Evolutionary conservation across 2,797 vertebrate species (phyloP), one percentile per base, ranked within the genome.

Genomic region (Mus caroli): DNA sequence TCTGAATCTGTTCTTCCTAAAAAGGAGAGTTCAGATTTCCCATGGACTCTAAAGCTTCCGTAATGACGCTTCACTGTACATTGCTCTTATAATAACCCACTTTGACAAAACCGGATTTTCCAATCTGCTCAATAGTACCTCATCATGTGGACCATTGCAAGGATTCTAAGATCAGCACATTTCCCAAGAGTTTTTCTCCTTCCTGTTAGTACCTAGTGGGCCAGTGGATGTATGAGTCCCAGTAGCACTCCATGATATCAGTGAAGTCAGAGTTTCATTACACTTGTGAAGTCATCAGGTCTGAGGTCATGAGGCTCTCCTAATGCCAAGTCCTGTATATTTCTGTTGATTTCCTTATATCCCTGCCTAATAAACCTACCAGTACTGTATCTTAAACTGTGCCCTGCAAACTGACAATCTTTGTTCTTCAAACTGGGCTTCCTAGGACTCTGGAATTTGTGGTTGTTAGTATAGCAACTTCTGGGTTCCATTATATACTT

Each of bases 51-150:
- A 83, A 90, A 54, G 67, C 50, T 83, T 93, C 82, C 77, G 31
- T 64, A 92, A 96, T 85, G 91, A 92, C 82, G 93, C 73, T 86
- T 88, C 82, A 56, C 73, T 91, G 6, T 76, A n/a, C n/a, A 14
- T 50, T 86, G 82, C 56, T 94, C 94, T 93, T 94, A 90, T 90
- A 97, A 95, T 92, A 96, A 95, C 96, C 94, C 54, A 96, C 82
- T 96, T 91, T 82, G 87, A 88, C 67, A 80, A 62, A 96, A 83
- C 46, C 67, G 40, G 43, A 93, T 83, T 93, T 97, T 96, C 96
- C 97, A 96, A 94, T 80, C n/a, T 85, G 64, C 88, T 95, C 96
- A 97, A 86, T 64, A 93, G 62, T 90, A 96, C 93, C 37, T 97
- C 93, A 77, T 95, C 90, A 79, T 79, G 69, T 31, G 88, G 71